Evolutionary conservation across 2,113 vertebrate species (phyloP).

Genomic region (Cricetomys ansorgei): DNA sequence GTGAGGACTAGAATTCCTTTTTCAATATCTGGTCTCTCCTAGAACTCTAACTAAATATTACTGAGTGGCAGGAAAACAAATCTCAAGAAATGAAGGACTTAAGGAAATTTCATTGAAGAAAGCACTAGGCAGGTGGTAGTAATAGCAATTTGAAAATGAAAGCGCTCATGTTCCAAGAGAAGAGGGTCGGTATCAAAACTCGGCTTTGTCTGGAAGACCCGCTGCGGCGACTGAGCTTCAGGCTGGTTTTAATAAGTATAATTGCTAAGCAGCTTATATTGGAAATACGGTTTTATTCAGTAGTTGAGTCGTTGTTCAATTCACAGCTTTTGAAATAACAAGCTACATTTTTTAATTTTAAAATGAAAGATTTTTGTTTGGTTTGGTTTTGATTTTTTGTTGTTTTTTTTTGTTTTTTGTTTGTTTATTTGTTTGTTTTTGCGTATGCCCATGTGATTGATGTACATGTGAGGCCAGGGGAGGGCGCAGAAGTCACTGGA

Average conservation of each 20-base stretch:
- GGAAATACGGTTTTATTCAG: constrained; percentile 58
- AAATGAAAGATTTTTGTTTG: neutral
- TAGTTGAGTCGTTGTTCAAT: constrained; percentile 58
- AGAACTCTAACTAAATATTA: constrained; percentile 76
- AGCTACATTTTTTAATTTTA: constrained; percentile 24
- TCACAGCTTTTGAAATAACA: constrained; percentile 59
- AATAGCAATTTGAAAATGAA: constrained; percentile 77
- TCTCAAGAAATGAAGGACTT: constrained; percentile 73
- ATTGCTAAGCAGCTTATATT: constrained; percentile 9
- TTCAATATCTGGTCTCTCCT: constrained; percentile 80
- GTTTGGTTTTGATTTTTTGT: neutral
- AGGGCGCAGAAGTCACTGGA: no score
- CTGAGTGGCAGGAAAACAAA: constrained; percentile 80
- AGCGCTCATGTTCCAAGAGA: constrained; percentile 57
- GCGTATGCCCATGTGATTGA: neutral
- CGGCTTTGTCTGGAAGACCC: constrained; percentile 46
- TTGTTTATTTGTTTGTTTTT: neutral
- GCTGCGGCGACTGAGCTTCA: neutral
- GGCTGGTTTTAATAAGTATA: constrained; percentile 34
- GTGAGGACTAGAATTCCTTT: constrained; percentile 79
- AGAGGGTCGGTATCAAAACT: constrained; percentile 69
- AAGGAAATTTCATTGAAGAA: constrained; percentile 78
- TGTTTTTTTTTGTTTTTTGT: neutral
- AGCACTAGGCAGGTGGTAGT: constrained; percentile 77
- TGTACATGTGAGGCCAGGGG: neutral